Conservation (phyloP, 2,113 vertebrate species). For the Oryzias celebensis region DNA sequence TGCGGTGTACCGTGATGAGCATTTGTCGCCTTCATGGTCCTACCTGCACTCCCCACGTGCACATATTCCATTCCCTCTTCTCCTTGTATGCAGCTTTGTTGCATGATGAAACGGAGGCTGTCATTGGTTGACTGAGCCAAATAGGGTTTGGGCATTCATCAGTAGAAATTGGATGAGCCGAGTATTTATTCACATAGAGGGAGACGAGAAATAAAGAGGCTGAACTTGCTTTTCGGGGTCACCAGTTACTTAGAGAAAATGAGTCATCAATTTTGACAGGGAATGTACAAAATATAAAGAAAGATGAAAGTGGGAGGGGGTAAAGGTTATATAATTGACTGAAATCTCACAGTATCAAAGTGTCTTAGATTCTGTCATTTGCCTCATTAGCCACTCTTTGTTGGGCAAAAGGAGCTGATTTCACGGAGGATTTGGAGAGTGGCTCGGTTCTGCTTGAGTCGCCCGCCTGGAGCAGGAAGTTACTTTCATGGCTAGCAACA, state of each 20-base stretch:
- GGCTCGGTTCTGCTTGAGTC: slow-evolving; percentile 56
- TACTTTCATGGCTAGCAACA: slow-evolving; percentile 54
- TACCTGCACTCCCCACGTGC: slow-evolving; percentile 31
- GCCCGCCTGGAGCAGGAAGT: slow-evolving; percentile 48
- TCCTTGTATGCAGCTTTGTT: slow-evolving; percentile 62
- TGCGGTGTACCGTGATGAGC: slow-evolving; percentile 61
- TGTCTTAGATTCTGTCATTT: slow-evolving; percentile 58
- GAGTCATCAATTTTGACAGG: slow-evolving; percentile 43
- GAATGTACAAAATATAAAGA: slow-evolving; percentile 26
- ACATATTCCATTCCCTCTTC: slow-evolving; percentile 34
- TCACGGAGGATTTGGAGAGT: slow-evolving; percentile 71
- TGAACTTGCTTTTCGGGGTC: slow-evolving; percentile 36
- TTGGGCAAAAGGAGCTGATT: slow-evolving; percentile 66
- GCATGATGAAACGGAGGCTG: slow-evolving; percentile 73
- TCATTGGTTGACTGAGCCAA: slow-evolving; percentile 65
- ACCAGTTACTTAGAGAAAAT: slow-evolving; percentile 39
- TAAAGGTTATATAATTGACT: slow-evolving; percentile 71
- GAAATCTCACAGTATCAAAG: slow-evolving; percentile 71
- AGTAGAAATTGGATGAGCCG: slow-evolving; percentile 57
- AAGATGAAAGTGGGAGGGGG: slow-evolving; percentile 32
- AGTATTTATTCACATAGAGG: slow-evolving; percentile 40
- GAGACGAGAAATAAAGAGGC: slow-evolving; percentile 27
- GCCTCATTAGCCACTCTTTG: slow-evolving; percentile 72
- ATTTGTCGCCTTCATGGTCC: slow-evolving; percentile 49
- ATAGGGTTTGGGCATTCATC: slow-evolving; percentile 67